Base-by-base conservation (phyloP, 2,113 vertebrate genomes). In the Marcusenius ussheri region DNA sequence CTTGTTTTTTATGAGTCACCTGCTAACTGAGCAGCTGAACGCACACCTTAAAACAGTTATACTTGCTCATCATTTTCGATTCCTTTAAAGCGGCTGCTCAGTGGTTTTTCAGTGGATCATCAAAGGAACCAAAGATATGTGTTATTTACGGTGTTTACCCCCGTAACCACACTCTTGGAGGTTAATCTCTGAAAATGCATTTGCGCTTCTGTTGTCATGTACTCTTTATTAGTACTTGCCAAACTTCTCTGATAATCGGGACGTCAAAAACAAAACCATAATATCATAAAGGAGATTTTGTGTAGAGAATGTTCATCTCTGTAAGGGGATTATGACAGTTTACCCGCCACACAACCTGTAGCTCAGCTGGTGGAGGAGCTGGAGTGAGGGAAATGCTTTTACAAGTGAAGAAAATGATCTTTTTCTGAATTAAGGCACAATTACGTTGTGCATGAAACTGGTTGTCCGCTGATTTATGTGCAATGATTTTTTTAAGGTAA, bases 141-240 rank as follows among this genome's bases (percentile, higher is more conserved):
- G 35, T 80, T 19, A 19, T 42, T 42, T 39, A 19, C 2, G 1
- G 5, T 19, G 74, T 80, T 80, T 19, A 31, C 39, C 11, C 0
- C 31, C 35, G 9, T 66, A 3, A n/a, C 15, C 31, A 24, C 3
- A 77, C 24, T 7, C 58, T 91, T 90, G 84, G 88, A 86, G 91
- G 90, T 91, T 62, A 88, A 92, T 93, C 89, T 90, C 51, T 21
- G 31, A 77, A 91, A 90, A 91, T 31, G 86, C 89, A 56, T 88
- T 31, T 39, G 39, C 15, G 35, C 70, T 90, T 56, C 89, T 92
- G 51, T 46, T 88, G 87, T 90, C 56, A 90, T 87, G 89, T 89
- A 89, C 2, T 88, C 93, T 91, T 93, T 92, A 88, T 86, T 83
- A 3, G 27, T 4, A 6, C 70, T 77, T 35, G 51, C 53, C 83